Evolutionary conservation across 1,140 invertebrate genomes (phyloP), one percentile per base, ranked within the genome.

Genomic region (Ceratoteleas bidentatus): DNA sequence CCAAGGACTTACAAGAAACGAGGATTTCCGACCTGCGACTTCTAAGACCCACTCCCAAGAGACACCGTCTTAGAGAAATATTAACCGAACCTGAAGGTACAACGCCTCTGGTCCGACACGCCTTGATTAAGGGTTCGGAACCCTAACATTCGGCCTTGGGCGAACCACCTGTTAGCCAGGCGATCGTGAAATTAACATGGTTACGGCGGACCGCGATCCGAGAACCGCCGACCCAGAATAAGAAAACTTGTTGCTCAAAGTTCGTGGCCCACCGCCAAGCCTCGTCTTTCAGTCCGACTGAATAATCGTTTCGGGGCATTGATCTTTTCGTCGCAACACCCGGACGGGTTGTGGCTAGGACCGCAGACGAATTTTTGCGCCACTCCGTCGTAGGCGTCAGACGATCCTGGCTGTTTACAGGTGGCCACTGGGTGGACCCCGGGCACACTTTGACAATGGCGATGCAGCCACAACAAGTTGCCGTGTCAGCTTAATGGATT

Each of bases 211-310:
- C 53, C 47, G 66, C 62, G 68, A 40, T 52, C 47, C 61, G 75
- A 76, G 66, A 72, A 75, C 64, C 49, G 77, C 74, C 81, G 84
- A 73, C 45, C 49, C 61, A 77, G 80, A 88, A 87, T 88, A 89
- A 90, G 88, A 89, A 89, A 88, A 90, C 89, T 90, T 89, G 89
- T 90, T 90, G 89, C 89, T 65, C 58, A 24, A 84, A 62, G 62
- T 85, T 83, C 54, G 81, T 90, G 89, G 89, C 88, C 43, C 75
- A 82, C 49, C 70, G 88, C 88, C 89, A 90, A 87, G 52, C 70
- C 73, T 79, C 50, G 58, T 53, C 43, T 58, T 78, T 57, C 58
- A 77, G 53, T 68, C 43, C 56, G 70, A 81, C 43, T 33, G 68
- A 77, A 78, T 80, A 78, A 80, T 75, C 62, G 73, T 70, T 69